Evolutionary conservation across 2,113 vertebrate genomes (phyloP).

Genomic region (Chiloscyllium plagiosum): DNA sequence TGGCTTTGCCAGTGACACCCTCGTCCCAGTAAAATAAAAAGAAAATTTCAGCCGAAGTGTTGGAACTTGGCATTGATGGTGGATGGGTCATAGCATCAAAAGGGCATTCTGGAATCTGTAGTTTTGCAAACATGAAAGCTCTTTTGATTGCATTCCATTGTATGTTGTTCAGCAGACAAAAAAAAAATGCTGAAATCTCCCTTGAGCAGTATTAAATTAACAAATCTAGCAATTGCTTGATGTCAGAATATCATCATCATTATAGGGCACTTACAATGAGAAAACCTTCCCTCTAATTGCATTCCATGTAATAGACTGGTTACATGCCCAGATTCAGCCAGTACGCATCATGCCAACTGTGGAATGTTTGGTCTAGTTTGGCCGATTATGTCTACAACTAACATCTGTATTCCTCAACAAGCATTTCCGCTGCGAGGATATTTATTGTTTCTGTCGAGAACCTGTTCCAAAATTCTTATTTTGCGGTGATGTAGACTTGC

Average conservation of each 20-base stretch:
- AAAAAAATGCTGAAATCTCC: neutral
- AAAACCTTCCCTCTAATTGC: neutral
- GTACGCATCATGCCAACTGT: neutral
- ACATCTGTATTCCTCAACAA: constrained; percentile 22
- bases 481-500: neutral
- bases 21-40: no score
- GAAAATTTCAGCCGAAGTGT: neutral
- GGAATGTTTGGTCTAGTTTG: constrained; percentile 27
- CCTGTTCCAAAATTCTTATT: constrained; percentile 29
- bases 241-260: neutral
- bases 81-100: neutral
- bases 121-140: neutral
- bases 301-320: neutral
- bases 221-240: neutral
- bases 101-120: neutral
- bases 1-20: no score
- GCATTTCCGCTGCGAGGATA: constrained; percentile 6
- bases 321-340: neutral
- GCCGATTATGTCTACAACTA: neutral
- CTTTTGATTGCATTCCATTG: neutral
- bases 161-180: neutral
- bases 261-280: neutral
- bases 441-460: constrained; percentile 23
- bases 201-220: neutral
- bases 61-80: neutral